Base-by-base conservation (phyloP, 1,140 invertebrate species). In the Diabrotica undecimpunctata region DNA sequence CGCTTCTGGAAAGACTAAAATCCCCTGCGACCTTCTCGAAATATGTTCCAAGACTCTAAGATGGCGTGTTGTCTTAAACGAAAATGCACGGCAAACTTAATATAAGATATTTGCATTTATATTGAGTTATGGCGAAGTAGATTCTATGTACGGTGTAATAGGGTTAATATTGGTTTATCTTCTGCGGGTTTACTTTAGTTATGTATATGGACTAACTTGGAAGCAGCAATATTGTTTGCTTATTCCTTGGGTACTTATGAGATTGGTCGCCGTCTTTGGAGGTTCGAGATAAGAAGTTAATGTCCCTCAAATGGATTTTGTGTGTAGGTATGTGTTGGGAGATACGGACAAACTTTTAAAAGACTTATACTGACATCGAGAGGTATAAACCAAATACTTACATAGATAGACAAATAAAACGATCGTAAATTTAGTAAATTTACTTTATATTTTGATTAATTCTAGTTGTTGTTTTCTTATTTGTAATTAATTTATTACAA, bases 91-190 rank as follows among this genome's bases (percentile, higher is more conserved):
- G 61, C 65, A 56, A 76, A 76, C 75, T 76, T 74, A 74, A 75
- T 76, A 76, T 72, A 75, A 75, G 72, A 74, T 76, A 76, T 76
- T 76, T 75, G 75, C 75, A 76, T 76, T 76, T 76, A 76, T 74
- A 76, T 76, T 71, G 75, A 76, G 75, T 76, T 76, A 75, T 72
- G 66, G 68, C 64, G 66, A 63, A 67, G 50, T 69, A 64, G 66
- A 68, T 72, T 72, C 71, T 72, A 68, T 73, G 68, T 70, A 71
- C 58, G 65, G 63, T 71, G 71, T 72, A 72, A 73, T 72, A 74
- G 68, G 73, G 73, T 66, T 74, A 75, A 76, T 76, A 75, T 76
- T 76, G 69, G 75, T 76, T 75, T 76, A 75, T 76, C 74, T 74
- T 63, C 69, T 62, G 66, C 60, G 58, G 56, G 75, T 76, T 75